These are phyloP conservation scores for Charadrius vociferus DNA, from an alignment of 2,113 vertebrate species.

Conservation along the genomic window DNA sequence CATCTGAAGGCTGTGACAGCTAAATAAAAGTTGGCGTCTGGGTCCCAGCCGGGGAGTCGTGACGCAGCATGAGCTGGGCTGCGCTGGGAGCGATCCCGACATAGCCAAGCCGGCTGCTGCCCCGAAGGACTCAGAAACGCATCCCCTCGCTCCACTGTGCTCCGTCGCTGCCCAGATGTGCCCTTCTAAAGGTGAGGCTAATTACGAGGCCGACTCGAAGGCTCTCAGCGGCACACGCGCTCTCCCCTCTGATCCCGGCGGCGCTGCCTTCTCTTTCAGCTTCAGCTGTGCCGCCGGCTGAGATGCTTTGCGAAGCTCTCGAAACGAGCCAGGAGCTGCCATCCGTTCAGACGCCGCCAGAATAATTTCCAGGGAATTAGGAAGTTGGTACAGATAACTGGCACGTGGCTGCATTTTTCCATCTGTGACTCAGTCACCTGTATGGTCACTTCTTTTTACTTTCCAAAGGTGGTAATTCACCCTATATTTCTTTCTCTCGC, in stretches of 20 bases:
- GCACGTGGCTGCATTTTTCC: neutral
- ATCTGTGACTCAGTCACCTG: neutral
- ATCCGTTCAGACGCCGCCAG: neutral
- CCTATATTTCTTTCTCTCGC: neutral
- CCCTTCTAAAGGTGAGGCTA: neutral
- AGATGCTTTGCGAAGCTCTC: neutral
- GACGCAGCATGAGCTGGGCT: neutral
- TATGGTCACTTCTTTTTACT: neutral
- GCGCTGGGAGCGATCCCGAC: neutral
- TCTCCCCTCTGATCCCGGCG: neutral
- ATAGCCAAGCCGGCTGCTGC: neutral
- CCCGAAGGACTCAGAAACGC: accelerated
- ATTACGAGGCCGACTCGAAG: accelerated
- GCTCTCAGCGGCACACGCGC: neutral
- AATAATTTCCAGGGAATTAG: slow-evolving; percentile 24
- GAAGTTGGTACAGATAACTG: neutral
- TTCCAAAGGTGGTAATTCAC: slow-evolving; percentile 14
- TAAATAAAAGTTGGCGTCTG: neutral
- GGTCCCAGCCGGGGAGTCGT: neutral
- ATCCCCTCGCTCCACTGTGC: accelerated
- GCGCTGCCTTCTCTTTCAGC: neutral
- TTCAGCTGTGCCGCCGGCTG: neutral
- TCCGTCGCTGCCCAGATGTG: neutral
- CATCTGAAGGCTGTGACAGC: neutral
- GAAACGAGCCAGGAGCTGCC: neutral